Evolutionary conservation across 2,113 vertebrate species (phyloP), one percentile per base, ranked within the genome.

Genomic region (Tenrec ecaudatus): DNA sequence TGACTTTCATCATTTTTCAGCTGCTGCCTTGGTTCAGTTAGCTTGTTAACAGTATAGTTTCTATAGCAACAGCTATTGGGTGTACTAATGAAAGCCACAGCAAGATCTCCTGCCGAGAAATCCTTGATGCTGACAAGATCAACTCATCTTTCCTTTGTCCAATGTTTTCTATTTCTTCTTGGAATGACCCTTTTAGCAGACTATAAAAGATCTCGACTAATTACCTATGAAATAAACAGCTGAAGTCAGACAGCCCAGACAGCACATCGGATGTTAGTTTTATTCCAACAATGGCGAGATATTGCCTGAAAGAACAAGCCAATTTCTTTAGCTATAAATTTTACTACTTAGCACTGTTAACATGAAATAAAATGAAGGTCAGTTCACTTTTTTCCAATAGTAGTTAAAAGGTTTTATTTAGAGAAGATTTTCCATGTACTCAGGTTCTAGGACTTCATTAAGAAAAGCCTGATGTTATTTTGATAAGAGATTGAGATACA

Each of bases 51-150:
- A 96, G 95, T 94, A 96, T 98, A 97, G 98, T 98, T 98, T 98
- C 98, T 98, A 98, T 98, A 98, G 98, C 98, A 98, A 98, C 98
- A 97, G 96, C 97, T 95, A 97, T 96, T 98, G 98, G 97, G 97
- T 80, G 82, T 84, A 97, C 98, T 98, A 97, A 98, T 97, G 98
- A 98, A 98, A 98, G 93, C 92, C 97, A 94, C 97, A 98, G 97
- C 90, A 96, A 96, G 95, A 95, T 96, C 95, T 96, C 97, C 97
- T 97, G 98, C 96, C 92, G 97, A 97, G 98, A 97, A 98, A 98
- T 98, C 95, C 83, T 96, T 95, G 97, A 97, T 95, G 97, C 98
- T 97, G 98, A 96, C 96, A 98, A 97, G 97, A 91, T 93, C 90
- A 97, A 93, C 89, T 96, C 97, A 97, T 96, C 91, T 98, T 97